Evolutionary conservation across 2,797 vertebrate genomes (phyloP), one percentile per base, ranked within the genome.

Genomic region (Halcyon smyrnensis): DNA sequence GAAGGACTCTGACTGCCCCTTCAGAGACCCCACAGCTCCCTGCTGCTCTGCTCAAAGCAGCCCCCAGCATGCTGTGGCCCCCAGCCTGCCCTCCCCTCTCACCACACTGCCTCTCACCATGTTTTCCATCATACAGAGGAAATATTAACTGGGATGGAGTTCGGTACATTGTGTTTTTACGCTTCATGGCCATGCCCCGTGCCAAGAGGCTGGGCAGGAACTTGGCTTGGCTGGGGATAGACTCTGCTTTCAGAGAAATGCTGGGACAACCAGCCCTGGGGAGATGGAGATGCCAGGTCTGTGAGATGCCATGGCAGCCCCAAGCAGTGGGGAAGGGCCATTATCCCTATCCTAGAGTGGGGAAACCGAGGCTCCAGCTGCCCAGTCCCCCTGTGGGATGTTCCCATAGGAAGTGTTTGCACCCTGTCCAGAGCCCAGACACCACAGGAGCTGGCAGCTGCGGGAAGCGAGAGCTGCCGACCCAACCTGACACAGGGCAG

Each of bases 261-360:
- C 75, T 77, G 0, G 0, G 30, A 10, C 27, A 23, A 13, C 2
- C 1, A 0, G 16, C 12, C n/a, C 85, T 1, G 3, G 54, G 51
- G 20, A 2, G 4, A 20, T 6, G 5, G 59, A 30, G 46, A 3
- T 37, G 15, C 27, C 0, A 1, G 43, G 76, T 46, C n/a, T 3
- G 0, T 1, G 6, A 82, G 48, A 24, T 68, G 51, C 53, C 30
- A 5, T 1, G 1, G 62, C 54, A 73, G 24, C 57, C 53, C 21
- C 0, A 12, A 63, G 60, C 48, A 41, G 3, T 1, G 0, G 21
- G 19, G 34, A 46, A 53, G 3, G 30, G 60, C 34, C 8, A 10
- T 9, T 6, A 24, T 12, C 50, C 62, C 45, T 50, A 4, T 10
- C 50, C 18, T 5, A 5, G 28, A 6, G 41, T 1, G 11, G 53